Evolutionary conservation across 1,140 invertebrate species (phyloP), one percentile per base, ranked within the genome.

Genomic region (Epicauta chinensis): DNA sequence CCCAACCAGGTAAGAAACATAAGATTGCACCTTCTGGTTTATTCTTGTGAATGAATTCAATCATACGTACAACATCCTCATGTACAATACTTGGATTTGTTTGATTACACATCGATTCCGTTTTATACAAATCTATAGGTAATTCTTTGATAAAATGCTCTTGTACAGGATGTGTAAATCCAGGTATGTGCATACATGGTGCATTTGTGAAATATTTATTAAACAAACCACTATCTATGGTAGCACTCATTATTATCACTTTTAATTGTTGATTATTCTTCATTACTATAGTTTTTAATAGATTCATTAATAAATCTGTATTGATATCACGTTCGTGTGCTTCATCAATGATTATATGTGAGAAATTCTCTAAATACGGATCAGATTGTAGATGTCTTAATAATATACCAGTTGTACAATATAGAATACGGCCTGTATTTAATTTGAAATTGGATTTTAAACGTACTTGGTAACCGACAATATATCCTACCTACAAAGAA

Each of bases 291-390:
- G 69, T 66, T 53, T 75, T 78, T 13, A 84, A 53, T 17, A 84
- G 60, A 53, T 63, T 69, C 51, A 83, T 58, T 9, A 84, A 56
- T 48, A 85, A 72, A 56, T 86, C 83, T 4, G 76, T 84, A 48
- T 84, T 77, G 1, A 87, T 67, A 53, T 77, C 79, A 51, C 86
- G 65, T 63, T 89, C 85, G 63, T 89, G 87, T 30, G 84, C 86
- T 72, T 90, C 87, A 70, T 90, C 87, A 3, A 90, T 64, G 48
- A 91, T 81, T 1, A 91, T 69, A 57, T 89, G 87, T 1, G 82
- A 83, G 58, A 69, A 78, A 62, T 64, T 76, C 14, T 46, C 58
- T 12, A 79, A 60, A 10, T 58, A 53, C 4, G 72, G 72, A 70
- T 80, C 76, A 1, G 34, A 46, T 57, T 80, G 75, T 6, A 87